Conservation (phyloP, 2,797 vertebrate genomes). For the Amniataba percoides region DNA sequence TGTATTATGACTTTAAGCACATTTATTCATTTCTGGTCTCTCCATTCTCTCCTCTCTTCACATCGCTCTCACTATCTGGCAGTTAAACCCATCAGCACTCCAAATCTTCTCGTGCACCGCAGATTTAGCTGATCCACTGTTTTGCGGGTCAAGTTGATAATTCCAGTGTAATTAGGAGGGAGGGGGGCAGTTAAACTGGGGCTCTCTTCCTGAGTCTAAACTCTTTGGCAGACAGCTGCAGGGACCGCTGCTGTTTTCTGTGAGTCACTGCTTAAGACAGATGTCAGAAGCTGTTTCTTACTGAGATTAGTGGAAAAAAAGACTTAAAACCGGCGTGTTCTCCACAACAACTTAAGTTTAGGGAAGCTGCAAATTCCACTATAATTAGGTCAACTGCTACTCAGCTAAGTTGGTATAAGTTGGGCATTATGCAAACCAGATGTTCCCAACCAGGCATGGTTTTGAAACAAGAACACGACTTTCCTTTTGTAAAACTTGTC, state of each 20-base stretch:
- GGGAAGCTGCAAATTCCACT: slow-evolving; percentile 60
- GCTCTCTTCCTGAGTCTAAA: slow-evolving; percentile 8
- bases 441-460: slow-evolving; percentile 44
- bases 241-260: slow-evolving; percentile 45
- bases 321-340: slow-evolving; percentile 61
- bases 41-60: neutral
- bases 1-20: neutral
- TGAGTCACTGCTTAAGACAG: slow-evolving; percentile 60
- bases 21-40: neutral
- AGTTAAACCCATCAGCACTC: slow-evolving; percentile 29
- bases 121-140: slow-evolving; percentile 49
- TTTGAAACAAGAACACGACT: slow-evolving; percentile 18
- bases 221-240: slow-evolving; percentile 33
- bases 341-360: slow-evolving; percentile 60
- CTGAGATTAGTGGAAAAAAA: slow-evolving; percentile 69
- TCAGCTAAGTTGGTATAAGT: slow-evolving; percentile 51
- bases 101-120: slow-evolving; percentile 42
- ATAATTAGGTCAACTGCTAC: slow-evolving; percentile 76
- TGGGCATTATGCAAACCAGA: slow-evolving; percentile 53
- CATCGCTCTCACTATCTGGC: slow-evolving; percentile 10
- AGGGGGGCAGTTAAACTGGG: neutral
- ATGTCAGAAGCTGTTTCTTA: slow-evolving; percentile 63
- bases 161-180: slow-evolving; percentile 37
- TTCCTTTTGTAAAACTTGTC: slow-evolving; percentile 17
- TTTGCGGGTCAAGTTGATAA: slow-evolving; percentile 62